Conservation (phyloP, 2,113 vertebrate species). For the Dipodomys spectabilis region DNA sequence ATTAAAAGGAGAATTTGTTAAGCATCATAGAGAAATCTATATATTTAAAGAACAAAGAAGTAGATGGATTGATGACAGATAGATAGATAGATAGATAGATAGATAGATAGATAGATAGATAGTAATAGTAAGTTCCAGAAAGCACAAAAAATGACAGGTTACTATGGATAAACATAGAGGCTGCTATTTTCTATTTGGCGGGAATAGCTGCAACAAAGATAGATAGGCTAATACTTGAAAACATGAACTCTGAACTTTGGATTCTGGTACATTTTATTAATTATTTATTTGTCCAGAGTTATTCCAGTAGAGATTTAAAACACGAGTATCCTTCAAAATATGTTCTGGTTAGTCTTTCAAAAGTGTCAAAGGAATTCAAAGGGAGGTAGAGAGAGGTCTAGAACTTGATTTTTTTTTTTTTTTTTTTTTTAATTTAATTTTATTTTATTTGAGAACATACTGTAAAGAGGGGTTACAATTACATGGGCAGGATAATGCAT, state of each 20-base stretch:
- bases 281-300: conserved; percentile 15
- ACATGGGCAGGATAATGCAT: too few species aligned
- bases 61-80: too few species aligned
- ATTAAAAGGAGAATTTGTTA: neutral
- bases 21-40: neutral
- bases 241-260: neutral
- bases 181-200: neutral
- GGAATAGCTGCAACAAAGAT: neutral
- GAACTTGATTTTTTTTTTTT: neutral
- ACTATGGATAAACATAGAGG: neutral
- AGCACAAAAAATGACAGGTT: neutral
- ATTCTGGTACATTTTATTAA: neutral
- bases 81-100: too few species aligned
- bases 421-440: too few species aligned
- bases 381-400: neutral
- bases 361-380: conserved; percentile 15
- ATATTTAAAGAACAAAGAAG: neutral
- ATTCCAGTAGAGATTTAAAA: conserved; percentile 29
- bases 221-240: neutral
- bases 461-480: too few species aligned
- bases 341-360: neutral
- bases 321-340: conserved; percentile 8
- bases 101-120: too few species aligned
- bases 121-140: neutral
- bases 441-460: too few species aligned